A percentile compares a stretch with the other conserved stretches of the same genome.
These are phyloP conservation scores for Limenitis camilla DNA, from an alignment of 2,888 invertebrate species.

Conservation along the genomic window DNA sequence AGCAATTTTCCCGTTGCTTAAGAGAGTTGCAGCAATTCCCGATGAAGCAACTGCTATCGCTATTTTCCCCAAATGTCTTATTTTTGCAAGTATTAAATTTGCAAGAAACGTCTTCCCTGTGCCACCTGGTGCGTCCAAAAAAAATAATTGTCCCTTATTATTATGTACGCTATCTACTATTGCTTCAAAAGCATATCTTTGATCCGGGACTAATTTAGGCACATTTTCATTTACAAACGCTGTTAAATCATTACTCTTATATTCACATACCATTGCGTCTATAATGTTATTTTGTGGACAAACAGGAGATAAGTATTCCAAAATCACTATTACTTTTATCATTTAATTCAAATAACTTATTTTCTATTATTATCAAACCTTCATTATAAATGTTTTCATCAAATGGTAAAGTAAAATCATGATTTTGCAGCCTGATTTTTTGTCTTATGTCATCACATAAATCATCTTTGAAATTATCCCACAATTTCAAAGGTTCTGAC, in stretches of 20 bases:
- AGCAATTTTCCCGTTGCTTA: not conserved
- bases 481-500: slow-evolving; percentile 24
- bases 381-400: not conserved
- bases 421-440: slow-evolving; percentile 10
- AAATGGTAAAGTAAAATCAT: not conserved
- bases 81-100: slow-evolving; percentile 10
- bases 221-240: not conserved
- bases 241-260: no score
- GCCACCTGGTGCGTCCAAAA: slow-evolving; percentile 8
- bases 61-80: not conserved
- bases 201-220: not conserved
- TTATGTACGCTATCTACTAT: not conserved
- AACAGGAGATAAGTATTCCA: slow-evolving; percentile 23
- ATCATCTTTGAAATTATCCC: slow-evolving; percentile 27
- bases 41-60: not conserved
- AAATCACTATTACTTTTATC: slow-evolving; percentile 25
- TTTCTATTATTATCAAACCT: slow-evolving; percentile 18
- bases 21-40: not conserved
- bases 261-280: no score
- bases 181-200: not conserved
- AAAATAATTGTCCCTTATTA: slow-evolving; percentile 1
- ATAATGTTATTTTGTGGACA: slow-evolving; percentile 19
- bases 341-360: slow-evolving; percentile 21
- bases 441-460: slow-evolving; percentile 20
- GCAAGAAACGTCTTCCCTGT: slow-evolving; percentile 6